A percentile compares a stretch with the other conserved stretches of the same genome.
Conservation (phyloP, 2,113 vertebrate genomes). For the Lampris incognitus region DNA sequence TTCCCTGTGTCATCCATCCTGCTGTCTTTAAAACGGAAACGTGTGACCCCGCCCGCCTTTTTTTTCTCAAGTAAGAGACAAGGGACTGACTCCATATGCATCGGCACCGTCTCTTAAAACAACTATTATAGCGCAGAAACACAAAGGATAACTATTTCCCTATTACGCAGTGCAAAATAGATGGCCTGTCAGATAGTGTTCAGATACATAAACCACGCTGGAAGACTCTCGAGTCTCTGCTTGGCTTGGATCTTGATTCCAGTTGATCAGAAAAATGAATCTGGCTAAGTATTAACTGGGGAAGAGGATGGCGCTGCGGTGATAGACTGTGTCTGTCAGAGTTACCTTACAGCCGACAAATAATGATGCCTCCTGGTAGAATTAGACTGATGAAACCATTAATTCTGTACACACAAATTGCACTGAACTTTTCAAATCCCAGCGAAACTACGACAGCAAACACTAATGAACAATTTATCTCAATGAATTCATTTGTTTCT, state of each 20-base stretch:
- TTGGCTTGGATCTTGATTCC: background rate
- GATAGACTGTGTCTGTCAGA: constrained; percentile 58
- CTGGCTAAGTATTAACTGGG: background rate
- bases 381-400: constrained; percentile 75
- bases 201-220: background rate
- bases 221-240: background rate
- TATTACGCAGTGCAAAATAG: background rate
- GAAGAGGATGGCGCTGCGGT: constrained; percentile 28
- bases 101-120: constrained; percentile 28
- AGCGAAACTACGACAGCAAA: constrained; percentile 66
- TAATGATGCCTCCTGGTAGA: constrained; percentile 62
- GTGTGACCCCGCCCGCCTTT: constrained; percentile 44
- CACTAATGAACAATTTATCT: constrained; percentile 81
- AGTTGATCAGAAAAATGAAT: constrained; percentile 10
- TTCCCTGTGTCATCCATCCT: constrained; percentile 60
- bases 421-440: constrained; percentile 81
- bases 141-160: background rate
- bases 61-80: constrained; percentile 37
- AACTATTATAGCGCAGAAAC: background rate
- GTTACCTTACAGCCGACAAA: constrained; percentile 56
- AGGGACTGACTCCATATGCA: constrained; percentile 35
- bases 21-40: constrained; percentile 63
- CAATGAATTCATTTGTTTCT: constrained; percentile 79
- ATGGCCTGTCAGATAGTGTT: constrained; percentile 10
- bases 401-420: constrained; percentile 76